These are phyloP conservation scores for Hydropsyche tenuis DNA, from an alignment of 1,140 invertebrate genomes.

Conservation along the genomic window DNA sequence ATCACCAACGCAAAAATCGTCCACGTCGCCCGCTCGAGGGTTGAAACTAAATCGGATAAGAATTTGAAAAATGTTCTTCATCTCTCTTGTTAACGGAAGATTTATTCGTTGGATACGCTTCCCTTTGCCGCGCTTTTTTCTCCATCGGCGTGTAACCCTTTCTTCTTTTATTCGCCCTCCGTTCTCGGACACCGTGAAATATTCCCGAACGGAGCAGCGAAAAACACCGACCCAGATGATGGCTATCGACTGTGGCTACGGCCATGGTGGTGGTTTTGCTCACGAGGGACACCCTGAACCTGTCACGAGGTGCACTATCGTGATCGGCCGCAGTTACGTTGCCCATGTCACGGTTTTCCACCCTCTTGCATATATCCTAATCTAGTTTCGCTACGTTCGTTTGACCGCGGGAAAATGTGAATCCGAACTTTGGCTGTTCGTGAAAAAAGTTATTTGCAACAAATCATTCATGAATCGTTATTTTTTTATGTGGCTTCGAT, in stretches of 20 bases:
- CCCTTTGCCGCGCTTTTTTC: constrained; percentile 31
- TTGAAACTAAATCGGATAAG: constrained; percentile 49
- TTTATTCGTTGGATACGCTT: constrained; percentile 44
- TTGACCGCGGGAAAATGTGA: no score
- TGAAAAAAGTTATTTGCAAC: background rate
- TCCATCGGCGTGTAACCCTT: background rate
- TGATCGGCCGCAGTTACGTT: constrained; percentile 28
- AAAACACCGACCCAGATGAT: constrained; percentile 6
- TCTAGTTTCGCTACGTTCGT: background rate
- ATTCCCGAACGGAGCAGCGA: background rate
- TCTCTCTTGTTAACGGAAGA: constrained; percentile 47
- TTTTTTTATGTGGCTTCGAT: background rate
- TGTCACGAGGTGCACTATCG: constrained; percentile 30
- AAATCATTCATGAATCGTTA: background rate
- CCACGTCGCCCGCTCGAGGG: constrained; percentile 34
- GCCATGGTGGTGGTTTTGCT: background rate
- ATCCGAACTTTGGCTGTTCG: no score
- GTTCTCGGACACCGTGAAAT: constrained; percentile 11
- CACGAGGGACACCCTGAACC: constrained; percentile 8
- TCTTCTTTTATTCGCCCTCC: constrained; percentile 25
- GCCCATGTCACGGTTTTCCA: constrained; percentile 10
- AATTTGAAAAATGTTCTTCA: constrained; percentile 50
- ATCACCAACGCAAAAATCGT: constrained; percentile 11
- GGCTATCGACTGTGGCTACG: constrained; percentile 5
- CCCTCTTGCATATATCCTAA: constrained; percentile 5